phyloP scores from a whole-genome alignment of 2,113 vertebrate genomes.

The Pygoscelis antarcticus region DNA sequence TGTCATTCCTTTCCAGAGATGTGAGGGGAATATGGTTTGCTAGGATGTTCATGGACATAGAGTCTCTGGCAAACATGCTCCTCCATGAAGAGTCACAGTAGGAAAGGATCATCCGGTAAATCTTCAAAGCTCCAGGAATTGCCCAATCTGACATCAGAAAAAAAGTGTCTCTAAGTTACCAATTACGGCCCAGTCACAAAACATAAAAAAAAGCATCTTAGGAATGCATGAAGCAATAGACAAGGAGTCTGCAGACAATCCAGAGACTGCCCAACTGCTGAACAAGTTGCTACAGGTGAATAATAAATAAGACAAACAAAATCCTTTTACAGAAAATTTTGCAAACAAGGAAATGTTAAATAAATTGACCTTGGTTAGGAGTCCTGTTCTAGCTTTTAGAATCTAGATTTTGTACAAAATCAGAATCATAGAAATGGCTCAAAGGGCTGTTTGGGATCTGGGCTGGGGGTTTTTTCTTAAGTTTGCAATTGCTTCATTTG shows the following conservation, averaged over 20 bases:
- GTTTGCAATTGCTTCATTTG: background rate
- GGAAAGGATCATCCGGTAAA: constrained; percentile 42
- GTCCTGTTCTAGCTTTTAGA: background rate
- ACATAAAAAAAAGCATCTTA: background rate
- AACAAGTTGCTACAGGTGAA: background rate
- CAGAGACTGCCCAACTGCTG: background rate
- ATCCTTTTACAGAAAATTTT: background rate
- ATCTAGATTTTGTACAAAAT: background rate
- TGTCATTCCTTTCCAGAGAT: constrained; percentile 22
- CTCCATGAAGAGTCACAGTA: constrained; percentile 37
- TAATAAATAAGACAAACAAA: background rate
- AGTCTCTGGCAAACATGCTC: constrained; percentile 7
- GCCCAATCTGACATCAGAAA: background rate
- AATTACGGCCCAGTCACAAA: background rate
- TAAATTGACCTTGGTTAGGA: background rate
- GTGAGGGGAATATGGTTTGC: constrained; percentile 3
- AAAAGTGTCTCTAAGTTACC: background rate
- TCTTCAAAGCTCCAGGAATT: constrained; percentile 43
- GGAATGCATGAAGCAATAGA: background rate
- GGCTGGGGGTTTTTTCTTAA: background rate
- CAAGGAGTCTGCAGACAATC: background rate
- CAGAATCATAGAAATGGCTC: background rate
- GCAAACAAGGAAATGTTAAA: background rate
- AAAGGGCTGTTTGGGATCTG: background rate
- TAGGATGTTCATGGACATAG: background rate